Evolutionary conservation across 1,140 invertebrate genomes (phyloP).

Genomic region (Panagrolaimus sp.): DNA sequence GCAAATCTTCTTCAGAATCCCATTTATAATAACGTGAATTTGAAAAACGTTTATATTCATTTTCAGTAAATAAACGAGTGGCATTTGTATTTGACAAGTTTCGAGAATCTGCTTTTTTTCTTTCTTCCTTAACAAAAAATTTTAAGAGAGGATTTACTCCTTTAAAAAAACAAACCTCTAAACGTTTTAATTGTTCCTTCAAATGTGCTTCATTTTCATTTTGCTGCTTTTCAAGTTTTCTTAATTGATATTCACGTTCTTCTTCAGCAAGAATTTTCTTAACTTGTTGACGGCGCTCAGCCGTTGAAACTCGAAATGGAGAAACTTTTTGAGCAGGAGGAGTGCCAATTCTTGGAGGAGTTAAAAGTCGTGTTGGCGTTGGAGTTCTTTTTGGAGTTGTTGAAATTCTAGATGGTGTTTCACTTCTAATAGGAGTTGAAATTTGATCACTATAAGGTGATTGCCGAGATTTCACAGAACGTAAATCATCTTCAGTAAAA

Average conservation of each 20-base stretch:
- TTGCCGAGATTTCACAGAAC: not conserved
- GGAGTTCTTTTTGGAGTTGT: not conserved
- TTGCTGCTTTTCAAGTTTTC: not conserved
- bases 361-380: not conserved
- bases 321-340: not conserved
- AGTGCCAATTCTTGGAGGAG: not conserved
- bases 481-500: slow-evolving; percentile 8
- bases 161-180: not conserved
- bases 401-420: too few relatives aligned
- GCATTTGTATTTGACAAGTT: not conserved
- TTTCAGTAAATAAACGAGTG: not conserved
- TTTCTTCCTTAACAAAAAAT: too few relatives aligned
- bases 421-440: not conserved
- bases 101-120: not conserved
- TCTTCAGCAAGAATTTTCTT: not conserved
- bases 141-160: too few relatives aligned
- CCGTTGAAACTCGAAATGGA: not conserved
- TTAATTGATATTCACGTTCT: not conserved
- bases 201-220: not conserved
- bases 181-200: not conserved
- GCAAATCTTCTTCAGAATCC: not conserved
- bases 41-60: slow-evolving; percentile 11
- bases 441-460: not conserved
- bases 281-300: not conserved
- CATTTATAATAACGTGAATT: slow-evolving; percentile 6